A percentile compares a stretch with the other conserved stretches of the same genome.
phyloP scores from a whole-genome alignment of 2,888 invertebrate genomes.

The Drosophila bunnanda region DNA sequence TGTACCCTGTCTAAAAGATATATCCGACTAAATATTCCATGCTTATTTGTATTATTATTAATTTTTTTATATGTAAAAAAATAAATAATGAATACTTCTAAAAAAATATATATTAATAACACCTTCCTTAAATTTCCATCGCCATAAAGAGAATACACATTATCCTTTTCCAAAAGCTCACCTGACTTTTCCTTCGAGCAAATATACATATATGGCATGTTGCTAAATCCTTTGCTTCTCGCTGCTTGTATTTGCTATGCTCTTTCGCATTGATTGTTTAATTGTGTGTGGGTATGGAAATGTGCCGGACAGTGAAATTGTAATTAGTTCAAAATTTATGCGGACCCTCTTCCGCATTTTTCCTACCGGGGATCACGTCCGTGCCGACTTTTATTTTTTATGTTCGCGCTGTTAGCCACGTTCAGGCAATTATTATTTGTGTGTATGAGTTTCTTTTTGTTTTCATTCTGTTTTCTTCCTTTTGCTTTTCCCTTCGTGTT shows the following conservation, averaged over 20 bases:
- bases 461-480: constrained; percentile 17
- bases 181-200: constrained; percentile 9
- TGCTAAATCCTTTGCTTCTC: background rate
- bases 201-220: too few species aligned
- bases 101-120: too few species aligned
- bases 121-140: too few species aligned
- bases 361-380: constrained; percentile 62
- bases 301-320: constrained; percentile 72
- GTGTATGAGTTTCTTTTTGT: constrained; percentile 10
- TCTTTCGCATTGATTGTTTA: constrained; percentile 65
- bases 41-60: too few species aligned
- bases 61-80: background rate
- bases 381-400: constrained; percentile 37
- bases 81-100: background rate
- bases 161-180: background rate
- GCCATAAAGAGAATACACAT: background rate
- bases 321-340: constrained; percentile 79
- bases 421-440: constrained; percentile 62
- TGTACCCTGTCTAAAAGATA: constrained; percentile 27
- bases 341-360: constrained; percentile 60
- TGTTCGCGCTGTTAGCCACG: constrained; percentile 30
- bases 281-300: constrained; percentile 21
- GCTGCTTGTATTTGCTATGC: constrained; percentile 57
- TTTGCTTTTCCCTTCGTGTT: constrained; percentile 33
- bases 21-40: background rate